Conservation (phyloP, 2,113 vertebrate genomes). For the Tor tambroides region DNA sequence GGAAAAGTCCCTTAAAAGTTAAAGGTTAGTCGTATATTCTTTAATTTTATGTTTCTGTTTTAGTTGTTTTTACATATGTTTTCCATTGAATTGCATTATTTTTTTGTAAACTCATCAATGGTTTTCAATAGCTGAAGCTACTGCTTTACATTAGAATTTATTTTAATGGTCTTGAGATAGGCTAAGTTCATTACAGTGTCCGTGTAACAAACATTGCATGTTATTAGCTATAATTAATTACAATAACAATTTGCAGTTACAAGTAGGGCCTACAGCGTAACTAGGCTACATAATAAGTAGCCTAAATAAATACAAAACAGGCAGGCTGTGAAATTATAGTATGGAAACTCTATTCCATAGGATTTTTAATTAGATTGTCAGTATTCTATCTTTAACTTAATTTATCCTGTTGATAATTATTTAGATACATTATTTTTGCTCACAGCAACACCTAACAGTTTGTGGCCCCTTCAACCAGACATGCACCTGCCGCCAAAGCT, state of each 20-base stretch:
- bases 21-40: conserved; percentile 72
- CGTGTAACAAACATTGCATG: not conserved
- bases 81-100: not conserved
- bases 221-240: not conserved
- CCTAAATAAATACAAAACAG: not conserved
- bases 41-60: not conserved
- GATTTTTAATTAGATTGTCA: not conserved
- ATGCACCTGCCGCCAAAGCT: conserved; percentile 82
- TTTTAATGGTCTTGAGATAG: not conserved
- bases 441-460: conserved; percentile 36
- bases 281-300: too few species aligned
- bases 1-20: conserved; percentile 84
- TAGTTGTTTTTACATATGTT: not conserved
- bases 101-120: not conserved
- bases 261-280: not conserved
- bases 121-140: not conserved
- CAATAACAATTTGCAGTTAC: not conserved
- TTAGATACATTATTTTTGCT: not conserved
- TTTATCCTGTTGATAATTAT: not conserved
- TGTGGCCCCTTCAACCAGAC: conserved; percentile 63
- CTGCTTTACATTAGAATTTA: not conserved
- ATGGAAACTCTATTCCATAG: not conserved
- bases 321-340: not conserved
- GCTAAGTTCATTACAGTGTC: not conserved
- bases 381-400: not conserved